Base-by-base conservation (phyloP, 1,140 invertebrate species). In the Lucilia sericata region DNA sequence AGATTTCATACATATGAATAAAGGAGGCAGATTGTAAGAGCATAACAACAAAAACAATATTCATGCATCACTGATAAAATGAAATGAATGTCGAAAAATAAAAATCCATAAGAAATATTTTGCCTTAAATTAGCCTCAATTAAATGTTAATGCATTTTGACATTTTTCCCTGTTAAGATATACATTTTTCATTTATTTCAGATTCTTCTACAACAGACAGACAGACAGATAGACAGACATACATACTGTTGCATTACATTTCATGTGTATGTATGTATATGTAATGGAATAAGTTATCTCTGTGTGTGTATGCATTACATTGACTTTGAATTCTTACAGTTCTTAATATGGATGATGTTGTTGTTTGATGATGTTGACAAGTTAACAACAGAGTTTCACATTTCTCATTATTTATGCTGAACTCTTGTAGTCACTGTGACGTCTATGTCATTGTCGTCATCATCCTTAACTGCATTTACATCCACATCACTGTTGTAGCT, bases 121-220 rank as follows among this genome's bases (percentile, higher is more conserved):
- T 88, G 88, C 88, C 88, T 90, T 90, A 90, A 90, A 90, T 90
- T 90, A 90, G 89, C 89, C 89, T 90, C 89, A 90, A 90, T 90
- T 90, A 90, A 90, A 90, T 90, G 89, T 90, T 90, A 90, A 90
- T 90, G 89, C 89, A 89, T 90, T 90, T 90, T 90, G 89, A 90
- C 89, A 90, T 89, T 88, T 90, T 86, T 89, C 14, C 82, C 76
- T 51, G 65, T 70, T 70, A 70, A 70, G 34, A 70, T 65, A 82
- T 19, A 82, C 17, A 70, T 65, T 82, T 82, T 74, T 47, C 21
- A 36, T 70, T 74, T 70, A 65, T 82, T 25, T 47, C 51, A 13
- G 42, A 65, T 51, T 47, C 7, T 47, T 83, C 19, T 42, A 42
- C 7, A 2, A 42, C 5, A 42, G 5, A 42, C 13, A 0, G 19